phyloP scores from a whole-genome alignment of 1,140 invertebrate species.

The Thalassaphorura encarpata region DNA sequence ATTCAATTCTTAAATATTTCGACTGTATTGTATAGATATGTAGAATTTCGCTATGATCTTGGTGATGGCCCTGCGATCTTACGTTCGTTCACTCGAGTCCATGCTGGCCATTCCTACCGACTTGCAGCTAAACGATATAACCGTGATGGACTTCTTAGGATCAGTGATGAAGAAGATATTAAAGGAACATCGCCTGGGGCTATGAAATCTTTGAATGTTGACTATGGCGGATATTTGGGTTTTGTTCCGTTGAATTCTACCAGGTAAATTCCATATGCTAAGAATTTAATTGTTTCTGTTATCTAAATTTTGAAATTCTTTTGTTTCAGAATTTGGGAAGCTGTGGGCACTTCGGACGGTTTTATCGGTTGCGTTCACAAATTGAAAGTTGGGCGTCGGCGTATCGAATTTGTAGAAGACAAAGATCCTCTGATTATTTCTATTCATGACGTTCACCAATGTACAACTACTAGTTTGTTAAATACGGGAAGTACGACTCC shows the following conservation, averaged over 20 bases:
- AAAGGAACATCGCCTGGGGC: constrained; percentile 65
- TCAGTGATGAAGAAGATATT: constrained; percentile 68
- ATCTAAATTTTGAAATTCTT: not conserved
- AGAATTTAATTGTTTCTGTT: not conserved
- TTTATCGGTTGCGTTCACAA: constrained; percentile 72
- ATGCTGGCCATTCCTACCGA: constrained; percentile 62
- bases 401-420: constrained; percentile 53
- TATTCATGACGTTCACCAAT: constrained; percentile 16
- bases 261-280: constrained; percentile 42
- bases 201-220: constrained; percentile 68
- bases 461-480: too few relatives aligned
- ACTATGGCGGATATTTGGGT: constrained; percentile 70
- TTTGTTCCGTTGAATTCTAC: constrained; percentile 63
- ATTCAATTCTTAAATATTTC: constrained; percentile 65
- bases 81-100: constrained; percentile 59
- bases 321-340: constrained; percentile 62
- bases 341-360: constrained; percentile 67
- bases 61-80: constrained; percentile 75
- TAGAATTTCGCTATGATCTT: constrained; percentile 67
- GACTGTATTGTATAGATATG: constrained; percentile 50
- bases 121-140: constrained; percentile 73
- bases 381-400: constrained; percentile 59
- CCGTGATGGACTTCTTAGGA: constrained; percentile 67
- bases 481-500: too few relatives aligned
- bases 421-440: constrained; percentile 43